Evolutionary conservation across 2,888 invertebrate genomes (phyloP).

Genomic region (Drosophila percnosoma): DNA sequence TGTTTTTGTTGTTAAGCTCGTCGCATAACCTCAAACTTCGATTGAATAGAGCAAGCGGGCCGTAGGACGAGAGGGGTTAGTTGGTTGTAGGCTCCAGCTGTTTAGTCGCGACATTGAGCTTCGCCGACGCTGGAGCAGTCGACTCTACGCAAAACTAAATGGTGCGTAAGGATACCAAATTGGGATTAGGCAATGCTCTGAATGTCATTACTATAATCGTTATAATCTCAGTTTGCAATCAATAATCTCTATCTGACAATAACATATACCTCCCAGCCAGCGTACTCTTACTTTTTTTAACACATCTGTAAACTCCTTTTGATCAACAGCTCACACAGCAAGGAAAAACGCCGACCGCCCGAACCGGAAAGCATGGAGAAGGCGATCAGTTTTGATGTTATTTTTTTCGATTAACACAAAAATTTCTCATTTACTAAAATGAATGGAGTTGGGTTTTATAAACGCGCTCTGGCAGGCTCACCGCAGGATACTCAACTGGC

Average conservation of each 20-base stretch:
- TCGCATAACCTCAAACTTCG: too few relatives aligned
- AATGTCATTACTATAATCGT: too few relatives aligned
- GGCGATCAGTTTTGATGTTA: not conserved
- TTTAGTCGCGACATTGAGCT: conserved; percentile 88
- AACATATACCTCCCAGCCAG: not conserved
- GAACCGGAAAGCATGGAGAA: conserved; percentile 46
- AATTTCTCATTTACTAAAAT: conserved; percentile 2
- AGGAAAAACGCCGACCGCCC: conserved; percentile 19
- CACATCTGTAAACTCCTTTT: not conserved
- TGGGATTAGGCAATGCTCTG: not conserved
- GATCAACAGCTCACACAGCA: conserved; percentile 64
- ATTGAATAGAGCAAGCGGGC: too few relatives aligned
- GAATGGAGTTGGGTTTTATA: not conserved
- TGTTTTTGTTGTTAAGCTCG: too few relatives aligned
- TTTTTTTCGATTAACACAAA: not conserved
- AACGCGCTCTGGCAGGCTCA: conserved; percentile 1
- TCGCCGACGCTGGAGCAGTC: conserved; percentile 91
- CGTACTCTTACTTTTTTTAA: not conserved
- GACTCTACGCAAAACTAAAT: conserved; percentile 90
- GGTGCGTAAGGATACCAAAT: conserved; percentile 85
- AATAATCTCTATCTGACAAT: not conserved
- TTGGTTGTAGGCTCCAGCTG: conserved; percentile 87
- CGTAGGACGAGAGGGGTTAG: too few relatives aligned
- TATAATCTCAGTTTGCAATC: not conserved
- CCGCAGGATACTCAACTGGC: not conserved